phyloP scores from a whole-genome alignment of 2,797 vertebrate genomes.

The Parauchenoglanis punctatus region DNA sequence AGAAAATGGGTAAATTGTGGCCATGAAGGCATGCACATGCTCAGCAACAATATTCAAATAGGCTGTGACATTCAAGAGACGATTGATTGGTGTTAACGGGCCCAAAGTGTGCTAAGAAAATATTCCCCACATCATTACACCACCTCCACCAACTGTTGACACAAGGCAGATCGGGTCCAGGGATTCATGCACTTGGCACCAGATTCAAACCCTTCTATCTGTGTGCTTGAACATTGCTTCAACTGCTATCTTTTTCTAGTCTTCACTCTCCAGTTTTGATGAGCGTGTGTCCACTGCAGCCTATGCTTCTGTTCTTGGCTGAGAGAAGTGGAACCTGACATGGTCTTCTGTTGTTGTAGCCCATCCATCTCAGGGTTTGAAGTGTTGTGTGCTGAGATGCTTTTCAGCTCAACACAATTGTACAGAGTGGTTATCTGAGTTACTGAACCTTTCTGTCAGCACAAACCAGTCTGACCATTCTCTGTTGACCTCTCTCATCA shows the following conservation, averaged over 20 bases:
- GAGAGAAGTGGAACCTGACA: neutral
- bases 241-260: neutral
- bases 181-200: neutral
- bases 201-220: neutral
- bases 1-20: too few species aligned
- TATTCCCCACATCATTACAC: too few species aligned
- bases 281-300: neutral
- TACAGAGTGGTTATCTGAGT: neutral
- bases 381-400: neutral
- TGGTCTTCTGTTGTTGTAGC: neutral
- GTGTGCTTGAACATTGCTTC: neutral
- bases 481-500: neutral
- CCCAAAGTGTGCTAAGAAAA: too few species aligned
- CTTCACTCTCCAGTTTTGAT: neutral
- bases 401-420: neutral
- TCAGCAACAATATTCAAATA: too few species aligned
- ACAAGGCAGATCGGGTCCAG: too few species aligned
- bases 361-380: neutral
- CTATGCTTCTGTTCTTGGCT: neutral
- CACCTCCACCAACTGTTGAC: too few species aligned
- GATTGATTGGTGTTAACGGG: neutral
- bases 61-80: neutral
- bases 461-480: neutral
- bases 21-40: too few species aligned
- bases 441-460: neutral